phyloP scores from a whole-genome alignment of 1,140 invertebrate species.

The Halesus radiatus region DNA sequence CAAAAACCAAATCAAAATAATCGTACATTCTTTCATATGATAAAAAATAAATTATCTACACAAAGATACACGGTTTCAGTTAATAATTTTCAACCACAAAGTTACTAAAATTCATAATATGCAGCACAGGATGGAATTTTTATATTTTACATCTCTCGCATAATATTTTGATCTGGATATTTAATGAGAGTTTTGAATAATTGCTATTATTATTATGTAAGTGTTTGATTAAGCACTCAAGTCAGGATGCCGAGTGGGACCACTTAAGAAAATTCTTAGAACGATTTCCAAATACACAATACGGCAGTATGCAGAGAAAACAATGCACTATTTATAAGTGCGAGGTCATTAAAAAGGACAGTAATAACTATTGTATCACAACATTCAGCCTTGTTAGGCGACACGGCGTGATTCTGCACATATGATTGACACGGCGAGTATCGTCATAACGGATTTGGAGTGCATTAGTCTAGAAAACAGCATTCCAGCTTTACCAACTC shows the following conservation, averaged over 20 bases:
- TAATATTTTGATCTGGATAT: too few relatives aligned
- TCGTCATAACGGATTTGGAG: constrained; percentile 51
- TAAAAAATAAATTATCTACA: too few relatives aligned
- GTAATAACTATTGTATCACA: background rate
- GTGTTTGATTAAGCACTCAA: too few relatives aligned
- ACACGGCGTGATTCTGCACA: background rate
- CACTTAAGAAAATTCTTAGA: constrained; percentile 5
- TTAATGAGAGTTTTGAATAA: too few relatives aligned
- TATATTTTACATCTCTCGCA: too few relatives aligned
- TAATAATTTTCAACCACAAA: too few relatives aligned
- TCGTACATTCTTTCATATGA: too few relatives aligned
- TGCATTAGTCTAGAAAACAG: constrained; percentile 54
- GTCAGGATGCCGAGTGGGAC: background rate
- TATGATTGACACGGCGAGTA: constrained; percentile 1
- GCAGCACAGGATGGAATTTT: too few relatives aligned
- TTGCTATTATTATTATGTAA: too few relatives aligned
- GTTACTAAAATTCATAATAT: too few relatives aligned
- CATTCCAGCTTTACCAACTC: constrained; percentile 42
- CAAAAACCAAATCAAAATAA: too few relatives aligned
- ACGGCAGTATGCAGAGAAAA: constrained; percentile 6
- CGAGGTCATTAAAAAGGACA: constrained; percentile 18
- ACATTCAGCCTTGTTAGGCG: background rate
- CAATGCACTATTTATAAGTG: constrained; percentile 28
- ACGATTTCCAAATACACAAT: constrained; percentile 24
- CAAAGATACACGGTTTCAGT: too few relatives aligned